Evolutionary conservation across 2,113 vertebrate genomes (phyloP).

Genomic region (Scophthalmus maximus): DNA sequence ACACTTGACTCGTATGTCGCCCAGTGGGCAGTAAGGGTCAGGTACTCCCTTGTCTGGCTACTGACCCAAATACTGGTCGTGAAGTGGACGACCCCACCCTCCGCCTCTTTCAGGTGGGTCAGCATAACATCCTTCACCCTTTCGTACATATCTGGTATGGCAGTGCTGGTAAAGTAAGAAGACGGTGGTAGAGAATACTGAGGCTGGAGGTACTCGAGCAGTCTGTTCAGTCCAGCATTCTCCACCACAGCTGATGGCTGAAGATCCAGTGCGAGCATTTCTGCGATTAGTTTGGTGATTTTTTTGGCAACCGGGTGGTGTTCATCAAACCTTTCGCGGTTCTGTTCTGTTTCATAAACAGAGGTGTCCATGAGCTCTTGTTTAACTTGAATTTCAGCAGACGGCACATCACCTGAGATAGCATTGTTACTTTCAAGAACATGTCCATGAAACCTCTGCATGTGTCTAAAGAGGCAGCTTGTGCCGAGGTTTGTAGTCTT

Average conservation of each 20-base stretch:
- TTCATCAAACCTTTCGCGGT: slow-evolving; percentile 87
- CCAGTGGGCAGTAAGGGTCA: slow-evolving; percentile 96
- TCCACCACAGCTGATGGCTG: slow-evolving; percentile 96
- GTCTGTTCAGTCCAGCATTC: slow-evolving; percentile 91
- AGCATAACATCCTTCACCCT: slow-evolving; percentile 90
- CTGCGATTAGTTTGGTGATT: slow-evolving; percentile 94
- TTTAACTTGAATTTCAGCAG: slow-evolving; percentile 81
- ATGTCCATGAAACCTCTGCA: slow-evolving; percentile 93
- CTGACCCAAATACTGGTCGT: slow-evolving; percentile 95
- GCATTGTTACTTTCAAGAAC: slow-evolving; percentile 88
- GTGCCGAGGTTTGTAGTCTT: slow-evolving; percentile 97
- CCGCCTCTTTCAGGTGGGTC: slow-evolving; percentile 93
- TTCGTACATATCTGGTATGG: slow-evolving; percentile 96
- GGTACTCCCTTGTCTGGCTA: slow-evolving; percentile 94
- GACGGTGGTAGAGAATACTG: slow-evolving; percentile 93
- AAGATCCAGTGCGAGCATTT: slow-evolving; percentile 99
- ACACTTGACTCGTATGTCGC: slow-evolving; percentile 90
- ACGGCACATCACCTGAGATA: slow-evolving; percentile 84
- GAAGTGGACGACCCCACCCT: slow-evolving; percentile 94
- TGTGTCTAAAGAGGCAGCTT: slow-evolving; percentile 94
- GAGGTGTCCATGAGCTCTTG: slow-evolving; percentile 82
- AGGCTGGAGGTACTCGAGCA: slow-evolving; percentile 95
- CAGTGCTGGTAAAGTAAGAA: slow-evolving; percentile 94
- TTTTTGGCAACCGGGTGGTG: slow-evolving; percentile 96
- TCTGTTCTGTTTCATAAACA: slow-evolving; percentile 80